Base-by-base conservation (phyloP, 2,888 invertebrate species). In the Rambutsinella grinnellia region DNA sequence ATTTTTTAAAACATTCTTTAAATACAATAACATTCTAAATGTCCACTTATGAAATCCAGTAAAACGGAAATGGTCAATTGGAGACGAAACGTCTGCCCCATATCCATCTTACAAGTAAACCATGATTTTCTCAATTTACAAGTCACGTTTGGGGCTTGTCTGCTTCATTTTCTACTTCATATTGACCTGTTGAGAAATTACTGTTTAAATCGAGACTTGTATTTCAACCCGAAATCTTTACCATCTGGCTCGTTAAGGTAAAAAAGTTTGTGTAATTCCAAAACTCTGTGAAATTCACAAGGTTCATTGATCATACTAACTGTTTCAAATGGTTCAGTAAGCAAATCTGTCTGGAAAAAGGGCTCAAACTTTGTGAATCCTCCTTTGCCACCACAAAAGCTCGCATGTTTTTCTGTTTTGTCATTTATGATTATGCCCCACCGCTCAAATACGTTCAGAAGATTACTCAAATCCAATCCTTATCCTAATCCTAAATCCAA, bases 401-500 rank as follows among this genome's bases (percentile, higher is more conserved):
- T n/a, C n/a, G n/a, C n/a, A n/a, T n/a, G n/a, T n/a, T n/a, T n/a
- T n/a, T n/a, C n/a, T n/a, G n/a, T n/a, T n/a, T n/a, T n/a, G n/a
- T n/a, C n/a, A n/a, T n/a, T n/a, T n/a, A n/a, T n/a, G n/a, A n/a
- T n/a, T n/a, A n/a, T n/a, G n/a, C n/a, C n/a, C n/a, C n/a, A n/a
- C n/a, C n/a, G n/a, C n/a, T n/a, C n/a, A n/a, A n/a, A n/a, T n/a
- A n/a, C n/a, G n/a, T n/a, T n/a, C n/a, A n/a, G n/a, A n/a, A n/a
- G n/a, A n/a, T n/a, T n/a, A n/a, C n/a, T n/a, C 13, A 36, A 36
- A 36, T 36, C 36, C 36, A 36, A 49, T 49, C 19, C 19, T 5
- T n/a, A 49, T 44, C 24, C 5, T 62, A 62, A 62, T 62, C 62
- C 27, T 28, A 62, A 62, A 62, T 62, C 51, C 63, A 53, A 63